Base-by-base conservation (phyloP, 2,888 invertebrate species). In the Rapana venosa region DNA sequence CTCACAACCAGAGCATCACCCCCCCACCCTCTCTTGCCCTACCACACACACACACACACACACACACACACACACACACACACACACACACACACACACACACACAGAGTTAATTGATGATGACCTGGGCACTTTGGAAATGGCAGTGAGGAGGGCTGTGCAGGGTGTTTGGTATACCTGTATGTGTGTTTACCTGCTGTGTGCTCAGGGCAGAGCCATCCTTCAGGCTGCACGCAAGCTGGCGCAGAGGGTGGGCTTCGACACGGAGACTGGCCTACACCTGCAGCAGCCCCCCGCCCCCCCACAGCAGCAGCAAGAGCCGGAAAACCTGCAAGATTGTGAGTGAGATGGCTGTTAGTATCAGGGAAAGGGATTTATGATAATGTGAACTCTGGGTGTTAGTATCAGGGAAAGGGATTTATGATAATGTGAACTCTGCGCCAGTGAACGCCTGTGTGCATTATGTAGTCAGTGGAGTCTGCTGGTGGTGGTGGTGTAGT, bases 151-250 rank as follows among this genome's bases (percentile, higher is more conserved):
- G 36, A n/a, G 22, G 6, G 47, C 81, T 83, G 36, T 47, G 47
- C 47, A 47, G 4, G 47, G 30, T 86, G 86, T 86, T 86, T 86
- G 66, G 35, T 58, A 58, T 47, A 47, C 47, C 47, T 47, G 47
- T 47, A 8, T 47, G 47, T 66, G 15, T 86, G 86, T 83, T 83
- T 83, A 47, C 36, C n/a, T 87, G n/a, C n/a, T n/a, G n/a, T n/a
- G 61, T 87, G 30, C 81, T 4, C 91, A 98, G 96, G 98, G 98
- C 91, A 97, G 97, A 36, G 97, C 97, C 0, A 97, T 99, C 84
- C 98, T 99, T 95, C 97, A 98, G 0, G 97, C 97, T 94, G 98
- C 98, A 17, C 97, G 98, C 0, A 97, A 98, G 92, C 98, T 98
- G 94, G 97, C 98, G 30, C 97, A 97, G 90, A 96, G 96, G 32